Conservation (phyloP, 2,113 vertebrate genomes). For the Cynoglossus semilaevis region DNA sequence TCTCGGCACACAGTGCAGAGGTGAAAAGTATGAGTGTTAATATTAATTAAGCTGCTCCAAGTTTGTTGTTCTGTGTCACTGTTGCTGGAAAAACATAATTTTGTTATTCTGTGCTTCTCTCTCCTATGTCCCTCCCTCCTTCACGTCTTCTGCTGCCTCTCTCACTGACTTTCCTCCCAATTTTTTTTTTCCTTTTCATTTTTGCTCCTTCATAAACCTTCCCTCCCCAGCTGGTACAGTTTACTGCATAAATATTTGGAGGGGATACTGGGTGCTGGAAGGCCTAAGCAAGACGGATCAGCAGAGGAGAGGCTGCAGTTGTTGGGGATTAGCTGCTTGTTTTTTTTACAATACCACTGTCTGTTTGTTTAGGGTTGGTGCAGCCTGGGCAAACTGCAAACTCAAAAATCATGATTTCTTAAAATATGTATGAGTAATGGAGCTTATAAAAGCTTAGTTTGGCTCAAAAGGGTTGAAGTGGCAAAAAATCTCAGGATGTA, state of each 20-base stretch:
- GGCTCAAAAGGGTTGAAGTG: constrained; percentile 8
- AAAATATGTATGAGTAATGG: constrained; percentile 42
- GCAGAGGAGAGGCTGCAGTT: constrained; percentile 60
- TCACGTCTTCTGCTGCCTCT: constrained; percentile 1
- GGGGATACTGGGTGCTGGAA: constrained; percentile 31
- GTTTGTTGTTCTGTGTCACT: too few species aligned
- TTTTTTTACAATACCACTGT: constrained; percentile 52
- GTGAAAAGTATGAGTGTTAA: too few species aligned
- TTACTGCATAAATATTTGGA: constrained; percentile 65
- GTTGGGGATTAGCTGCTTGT: constrained; percentile 67
- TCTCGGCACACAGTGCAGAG: too few species aligned
- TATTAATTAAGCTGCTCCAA: too few species aligned
- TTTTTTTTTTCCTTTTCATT: background rate
- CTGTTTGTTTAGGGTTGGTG: constrained; percentile 34
- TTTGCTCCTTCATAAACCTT: background rate
- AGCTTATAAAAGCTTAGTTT: constrained; percentile 24
- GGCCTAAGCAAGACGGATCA: constrained; percentile 56
- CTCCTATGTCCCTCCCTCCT: background rate
- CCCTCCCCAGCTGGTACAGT: constrained; percentile 50
- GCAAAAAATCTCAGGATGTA: constrained; percentile 3
- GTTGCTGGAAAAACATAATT: too few species aligned
- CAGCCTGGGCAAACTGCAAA: constrained; percentile 38
- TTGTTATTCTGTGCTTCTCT: background rate
- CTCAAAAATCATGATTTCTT: constrained; percentile 44
- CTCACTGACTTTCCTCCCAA: constrained; percentile 5